Evolutionary conservation across 2,888 invertebrate species (phyloP).

Genomic region (Clivina fossor): DNA sequence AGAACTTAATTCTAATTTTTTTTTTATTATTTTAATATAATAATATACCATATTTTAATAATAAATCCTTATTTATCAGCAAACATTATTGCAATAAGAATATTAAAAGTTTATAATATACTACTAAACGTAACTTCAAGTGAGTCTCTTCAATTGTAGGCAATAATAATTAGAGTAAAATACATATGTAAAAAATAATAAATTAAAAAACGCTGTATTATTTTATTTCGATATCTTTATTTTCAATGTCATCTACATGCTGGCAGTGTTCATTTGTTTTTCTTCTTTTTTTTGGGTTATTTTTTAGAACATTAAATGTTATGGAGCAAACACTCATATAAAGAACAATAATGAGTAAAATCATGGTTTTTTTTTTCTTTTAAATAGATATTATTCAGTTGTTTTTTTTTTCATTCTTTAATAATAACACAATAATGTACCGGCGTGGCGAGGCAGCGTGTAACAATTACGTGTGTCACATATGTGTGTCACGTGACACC

Average conservation of each 20-base stretch:
- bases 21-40: too few species aligned
- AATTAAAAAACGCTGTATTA: slow-evolving; percentile 29
- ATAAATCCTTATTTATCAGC: too few species aligned
- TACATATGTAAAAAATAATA: too few species aligned
- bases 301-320: slow-evolving; percentile 35
- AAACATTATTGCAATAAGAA: too few species aligned
- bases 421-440: slow-evolving; percentile 31
- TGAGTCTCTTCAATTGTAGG: too few species aligned
- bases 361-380: too few species aligned
- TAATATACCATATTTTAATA: too few species aligned
- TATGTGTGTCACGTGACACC: slow-evolving; percentile 6
- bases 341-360: slow-evolving; percentile 35
- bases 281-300: slow-evolving; percentile 17
- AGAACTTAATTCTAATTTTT: too few species aligned
- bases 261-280: slow-evolving; percentile 33
- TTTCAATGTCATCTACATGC: slow-evolving; percentile 33
- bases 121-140: too few species aligned
- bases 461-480: not conserved
- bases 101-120: too few species aligned
- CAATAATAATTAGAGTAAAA: too few species aligned
- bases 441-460: not conserved
- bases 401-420: too few species aligned
- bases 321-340: slow-evolving; percentile 35
- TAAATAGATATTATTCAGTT: slow-evolving; percentile 30
- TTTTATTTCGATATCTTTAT: slow-evolving; percentile 30